phyloP scores from a whole-genome alignment of 2,113 vertebrate genomes.

The Myrmophylax atrothorax region DNA sequence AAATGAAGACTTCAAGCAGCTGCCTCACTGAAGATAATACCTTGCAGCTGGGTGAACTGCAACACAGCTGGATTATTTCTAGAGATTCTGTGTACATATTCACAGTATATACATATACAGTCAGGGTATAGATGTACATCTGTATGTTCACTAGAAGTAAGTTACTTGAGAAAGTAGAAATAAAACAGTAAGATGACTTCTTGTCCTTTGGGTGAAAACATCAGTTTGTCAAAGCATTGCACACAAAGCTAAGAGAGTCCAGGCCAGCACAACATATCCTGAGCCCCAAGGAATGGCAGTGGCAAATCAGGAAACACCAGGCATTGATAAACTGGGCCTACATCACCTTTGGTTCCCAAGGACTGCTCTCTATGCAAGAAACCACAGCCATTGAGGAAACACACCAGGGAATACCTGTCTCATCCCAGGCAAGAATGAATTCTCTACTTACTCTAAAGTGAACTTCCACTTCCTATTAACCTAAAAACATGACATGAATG shows the following conservation, averaged over 20 bases:
- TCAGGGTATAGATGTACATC: neutral
- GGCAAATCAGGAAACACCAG: neutral
- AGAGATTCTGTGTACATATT: neutral
- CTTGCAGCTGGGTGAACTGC: neutral
- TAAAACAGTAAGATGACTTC: neutral
- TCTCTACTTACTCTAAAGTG: neutral
- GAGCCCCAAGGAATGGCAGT: neutral
- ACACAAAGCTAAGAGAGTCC: neutral
- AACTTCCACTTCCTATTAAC: neutral
- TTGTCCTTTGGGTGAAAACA: neutral
- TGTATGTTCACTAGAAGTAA: neutral
- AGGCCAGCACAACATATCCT: neutral
- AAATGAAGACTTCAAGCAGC: slow-evolving; percentile 20
- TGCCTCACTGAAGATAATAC: neutral
- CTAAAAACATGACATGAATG: neutral
- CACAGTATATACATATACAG: neutral
- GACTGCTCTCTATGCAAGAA: neutral
- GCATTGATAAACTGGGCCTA: neutral
- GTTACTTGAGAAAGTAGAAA: neutral
- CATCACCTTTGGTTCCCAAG: neutral
- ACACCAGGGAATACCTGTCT: neutral
- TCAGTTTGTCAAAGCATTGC: neutral
- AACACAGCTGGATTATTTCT: slow-evolving; percentile 37
- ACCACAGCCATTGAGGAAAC: neutral
- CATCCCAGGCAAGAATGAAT: neutral